Conservation (phyloP, 2,797 vertebrate genomes). For the Cyprinella venusta region DNA sequence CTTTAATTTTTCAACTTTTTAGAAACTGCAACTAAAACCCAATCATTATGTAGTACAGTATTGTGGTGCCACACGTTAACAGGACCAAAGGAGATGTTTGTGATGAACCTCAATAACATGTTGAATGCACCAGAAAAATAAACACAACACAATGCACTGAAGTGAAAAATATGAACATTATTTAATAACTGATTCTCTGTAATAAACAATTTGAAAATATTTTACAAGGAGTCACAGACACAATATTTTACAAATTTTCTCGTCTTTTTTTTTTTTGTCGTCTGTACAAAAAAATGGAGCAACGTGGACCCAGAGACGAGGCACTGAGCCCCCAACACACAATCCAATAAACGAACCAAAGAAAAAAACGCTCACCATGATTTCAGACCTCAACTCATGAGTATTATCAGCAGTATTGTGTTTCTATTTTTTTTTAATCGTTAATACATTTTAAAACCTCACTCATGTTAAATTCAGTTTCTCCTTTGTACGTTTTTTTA, state of each 20-base stretch:
- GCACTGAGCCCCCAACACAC: conserved; percentile 72
- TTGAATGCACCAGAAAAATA: conserved; percentile 54
- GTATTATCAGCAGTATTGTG: conserved; percentile 77
- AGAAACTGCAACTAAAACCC: not conserved
- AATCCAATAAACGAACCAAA: conserved; percentile 61
- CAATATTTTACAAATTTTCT: conserved; percentile 99
- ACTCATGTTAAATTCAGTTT: conserved; percentile 82
- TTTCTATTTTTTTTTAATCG: conserved; percentile 74
- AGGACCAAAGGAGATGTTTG: not conserved
- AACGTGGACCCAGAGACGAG: conserved; percentile 77
- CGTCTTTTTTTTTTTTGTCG: conserved; percentile 80
- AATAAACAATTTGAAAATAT: conserved; percentile 99
- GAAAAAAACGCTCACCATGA: conserved; percentile 71
- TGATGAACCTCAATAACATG: not conserved
- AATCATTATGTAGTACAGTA: not conserved
- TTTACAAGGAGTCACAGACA: conserved; percentile 99
- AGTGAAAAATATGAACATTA: conserved; percentile 99
- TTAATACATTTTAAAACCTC: conserved; percentile 77
- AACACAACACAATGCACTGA: conserved; percentile 80
- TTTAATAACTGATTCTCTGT: conserved; percentile 99
- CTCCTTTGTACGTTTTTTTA: conserved; percentile 64
- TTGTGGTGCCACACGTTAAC: not conserved
- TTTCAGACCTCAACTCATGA: conserved; percentile 77
- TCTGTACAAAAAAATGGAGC: conserved; percentile 93
- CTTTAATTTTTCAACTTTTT: not conserved